phyloP scores from a whole-genome alignment of 2,797 vertebrate genomes.

The Enteromius thamalakanensis region DNA sequence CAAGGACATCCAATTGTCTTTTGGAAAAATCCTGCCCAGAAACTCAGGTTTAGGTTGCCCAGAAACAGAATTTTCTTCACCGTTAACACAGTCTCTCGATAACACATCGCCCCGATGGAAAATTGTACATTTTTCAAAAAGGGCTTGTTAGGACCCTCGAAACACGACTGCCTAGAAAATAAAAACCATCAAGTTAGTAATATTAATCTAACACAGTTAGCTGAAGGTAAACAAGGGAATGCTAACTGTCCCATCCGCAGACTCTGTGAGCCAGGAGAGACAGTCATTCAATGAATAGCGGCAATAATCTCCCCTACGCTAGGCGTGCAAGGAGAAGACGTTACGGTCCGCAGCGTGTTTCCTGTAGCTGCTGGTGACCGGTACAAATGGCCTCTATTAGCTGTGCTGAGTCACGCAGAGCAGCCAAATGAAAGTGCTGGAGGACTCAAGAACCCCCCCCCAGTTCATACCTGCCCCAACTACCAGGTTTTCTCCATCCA shows the following conservation, averaged over 20 bases:
- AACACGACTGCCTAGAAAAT: slow-evolving; percentile 5
- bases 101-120: slow-evolving; percentile 4
- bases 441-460: slow-evolving; percentile 52
- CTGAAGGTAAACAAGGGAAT: not conserved
- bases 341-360: slow-evolving; percentile 55
- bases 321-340: slow-evolving; percentile 50
- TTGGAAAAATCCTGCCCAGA: slow-evolving; percentile 51
- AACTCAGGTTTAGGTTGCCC: slow-evolving; percentile 47
- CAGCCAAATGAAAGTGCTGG: slow-evolving; percentile 80
- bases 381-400: slow-evolving; percentile 86
- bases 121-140: slow-evolving; percentile 36
- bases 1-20: slow-evolving; percentile 63
- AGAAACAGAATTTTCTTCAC: slow-evolving; percentile 37
- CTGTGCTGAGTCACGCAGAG: slow-evolving; percentile 79
- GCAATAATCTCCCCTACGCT: slow-evolving; percentile 25
- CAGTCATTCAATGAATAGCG: slow-evolving; percentile 37
- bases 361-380: slow-evolving; percentile 76
- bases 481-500: slow-evolving; percentile 66
- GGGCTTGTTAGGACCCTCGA: not conserved
- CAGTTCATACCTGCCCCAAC: slow-evolving; percentile 47
- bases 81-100: slow-evolving; percentile 28
- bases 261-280: not conserved
- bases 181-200: not conserved
- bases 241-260: not conserved
- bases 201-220: not conserved